Percentiles rank a stretch among this genome's conserved stretches.
These are phyloP conservation scores for Vidua macroura DNA, from an alignment of 2,113 vertebrate species.

Conservation along the genomic window DNA sequence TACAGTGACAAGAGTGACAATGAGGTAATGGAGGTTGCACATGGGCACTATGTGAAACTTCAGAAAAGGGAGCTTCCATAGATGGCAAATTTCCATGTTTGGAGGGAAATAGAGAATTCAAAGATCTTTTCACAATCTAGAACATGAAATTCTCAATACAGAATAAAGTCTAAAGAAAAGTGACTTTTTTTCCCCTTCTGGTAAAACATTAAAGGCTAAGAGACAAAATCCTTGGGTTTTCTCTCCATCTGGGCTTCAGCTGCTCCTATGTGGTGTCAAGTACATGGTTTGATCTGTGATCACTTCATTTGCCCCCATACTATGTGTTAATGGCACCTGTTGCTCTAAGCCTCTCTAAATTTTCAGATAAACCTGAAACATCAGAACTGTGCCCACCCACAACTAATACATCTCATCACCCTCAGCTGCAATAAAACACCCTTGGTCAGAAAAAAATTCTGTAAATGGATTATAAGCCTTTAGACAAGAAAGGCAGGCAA, in stretches of 20 bases:
- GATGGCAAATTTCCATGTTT: background rate
- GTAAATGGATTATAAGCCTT: conserved; percentile 27
- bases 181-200: fast-evolving
- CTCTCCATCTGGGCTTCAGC: background rate
- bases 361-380: conserved; percentile 18
- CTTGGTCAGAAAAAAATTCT: background rate
- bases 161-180: background rate
- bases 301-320: background rate
- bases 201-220: background rate
- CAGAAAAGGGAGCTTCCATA: background rate
- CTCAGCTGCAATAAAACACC: conserved; percentile 22
- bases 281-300: background rate
- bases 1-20: background rate
- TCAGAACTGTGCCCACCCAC: background rate
- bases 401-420: background rate
- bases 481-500: conserved; percentile 33
- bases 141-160: background rate
- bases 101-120: background rate
- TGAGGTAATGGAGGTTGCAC: background rate
- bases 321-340: conserved; percentile 17
- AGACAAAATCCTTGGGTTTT: background rate
- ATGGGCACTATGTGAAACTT: background rate
- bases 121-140: background rate
- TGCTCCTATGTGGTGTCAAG: background rate
- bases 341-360: background rate